Evolutionary conservation across 2,113 vertebrate species (phyloP), one percentile per base, ranked within the genome.

Genomic region (Labeo catla): DNA sequence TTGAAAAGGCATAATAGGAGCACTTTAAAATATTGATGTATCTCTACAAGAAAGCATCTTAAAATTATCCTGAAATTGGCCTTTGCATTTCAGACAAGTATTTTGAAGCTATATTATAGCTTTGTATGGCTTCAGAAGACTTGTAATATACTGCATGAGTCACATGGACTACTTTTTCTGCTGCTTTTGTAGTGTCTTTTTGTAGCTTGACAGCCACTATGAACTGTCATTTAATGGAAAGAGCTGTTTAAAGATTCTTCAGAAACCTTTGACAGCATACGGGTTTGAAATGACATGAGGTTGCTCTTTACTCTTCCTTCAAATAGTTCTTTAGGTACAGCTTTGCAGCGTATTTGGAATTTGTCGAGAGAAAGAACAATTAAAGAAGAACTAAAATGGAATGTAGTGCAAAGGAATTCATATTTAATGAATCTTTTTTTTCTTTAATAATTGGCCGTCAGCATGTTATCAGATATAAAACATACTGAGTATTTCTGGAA

Each of bases 191-290:
- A 12, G 6, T 49, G n/a, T 54, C 3, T 36, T 77, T 54, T 34
- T 34, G 12, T 76, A 54, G 15, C 49, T 77, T 36, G 76, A 16
- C 12, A 77, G 23, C 28, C 76, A 47, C 6, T 74, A 49, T 74
- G 45, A 52, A 77, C 49, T 77, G 76, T 77, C 23, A 77, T 36
- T 77, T 23, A 54, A 36, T 52, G 49, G 49, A 77, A 74, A 1
- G 49, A 77, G 49, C 49, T 54, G 2, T 45, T 4, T 72, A 72
- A 72, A 72, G 68, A 21, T 5, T 72, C 68, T 77, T 77, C 8
- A 77, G 54, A 72, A 77, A 19, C 7, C 23, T 54, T 77, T 77
- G 76, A 77, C 49, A 16, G 49, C n/a, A 54, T 28, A 23, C n/a
- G 21, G 57, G 45, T 49, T 74, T 54, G 7, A 16, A 76, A 28